Evolutionary conservation across 2,113 vertebrate genomes (phyloP), one percentile per base, ranked within the genome.

Genomic region (Micromys minutus): DNA sequence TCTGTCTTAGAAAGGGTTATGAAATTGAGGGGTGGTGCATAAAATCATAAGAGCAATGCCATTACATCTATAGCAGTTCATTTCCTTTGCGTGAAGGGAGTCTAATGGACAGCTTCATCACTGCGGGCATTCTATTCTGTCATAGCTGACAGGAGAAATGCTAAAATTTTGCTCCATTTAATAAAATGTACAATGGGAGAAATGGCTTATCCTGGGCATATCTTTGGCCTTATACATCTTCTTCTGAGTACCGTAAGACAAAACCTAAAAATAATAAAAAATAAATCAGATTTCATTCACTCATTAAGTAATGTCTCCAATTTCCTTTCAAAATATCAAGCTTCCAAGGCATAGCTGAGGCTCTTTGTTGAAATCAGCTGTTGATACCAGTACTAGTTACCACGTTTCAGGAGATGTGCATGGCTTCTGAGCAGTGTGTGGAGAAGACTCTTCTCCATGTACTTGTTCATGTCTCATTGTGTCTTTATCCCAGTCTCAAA

Each of bases 311-410:
- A 84, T 67, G 77, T 94, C 67, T 93, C 61, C 29, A 89, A n/a
- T 52, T 83, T 47, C 19, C 74, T 94, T 61, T 47, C 42, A 61
- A 95, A 87, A 47, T 24, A 76, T 83, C n/a, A 92, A 86, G 12
- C 65, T 63, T 93, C 91, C 34, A 89, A 93, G 80, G 52, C 36
- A 57, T 61, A 96, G 80, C 22, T 39, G n/a, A 95, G 26, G 45
- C 12, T n/a, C 3, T 61, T 55, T 94, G 92, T 67, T 94, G 72
- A 90, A 75, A 71, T 91, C 95, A 91, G 84, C 84, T 91, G 61
- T 81, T 94, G 29, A 31, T 12, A 59, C 75, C 34, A 10, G 15
- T 67, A 45, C 39, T 69, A 88, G 34, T 65, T 75, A 69, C 0
- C 87, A 92, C 94, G 84, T 83, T 55, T 9, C 2, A 16, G 7